Percentiles rank a stretch among this genome's conserved stretches.
These are phyloP conservation scores for Alcis repandata DNA, from an alignment of 2,888 invertebrate species.

Conservation along the genomic window DNA sequence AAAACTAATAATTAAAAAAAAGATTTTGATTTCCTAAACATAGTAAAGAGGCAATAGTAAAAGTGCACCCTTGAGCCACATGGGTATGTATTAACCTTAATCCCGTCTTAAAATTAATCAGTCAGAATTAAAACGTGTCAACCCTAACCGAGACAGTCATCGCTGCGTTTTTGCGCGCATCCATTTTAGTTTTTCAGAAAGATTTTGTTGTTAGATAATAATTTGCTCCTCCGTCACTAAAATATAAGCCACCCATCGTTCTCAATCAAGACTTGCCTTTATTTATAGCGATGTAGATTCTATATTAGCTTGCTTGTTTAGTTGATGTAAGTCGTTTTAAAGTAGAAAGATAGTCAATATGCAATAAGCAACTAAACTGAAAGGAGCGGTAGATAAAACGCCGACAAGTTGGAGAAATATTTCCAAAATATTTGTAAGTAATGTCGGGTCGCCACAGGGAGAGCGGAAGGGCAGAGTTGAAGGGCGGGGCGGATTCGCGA, in stretches of 20 bases:
- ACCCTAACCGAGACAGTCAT: conserved; percentile 68
- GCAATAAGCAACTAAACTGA: conserved; percentile 81
- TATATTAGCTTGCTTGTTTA: conserved; percentile 19
- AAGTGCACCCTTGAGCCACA: no score
- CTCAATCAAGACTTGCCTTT: conserved; percentile 39
- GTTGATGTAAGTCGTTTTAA: conserved; percentile 22
- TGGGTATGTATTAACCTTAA: no score
- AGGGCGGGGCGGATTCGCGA: conserved; percentile 42
- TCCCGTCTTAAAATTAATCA: no score
- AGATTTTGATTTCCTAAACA: no score
- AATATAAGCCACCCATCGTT: conserved; percentile 29
- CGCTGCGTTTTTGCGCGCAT: conserved; percentile 77
- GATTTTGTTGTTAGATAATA: conserved; percentile 83
- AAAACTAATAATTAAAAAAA: no score
- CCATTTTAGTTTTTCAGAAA: conserved; percentile 82
- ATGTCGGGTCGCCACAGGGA: conserved; percentile 71
- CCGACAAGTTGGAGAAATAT: conserved; percentile 86
- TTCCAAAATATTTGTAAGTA: conserved; percentile 86
- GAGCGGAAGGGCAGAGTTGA: conserved; percentile 44
- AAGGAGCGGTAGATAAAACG: conserved; percentile 85
- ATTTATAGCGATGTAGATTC: fast-evolving
- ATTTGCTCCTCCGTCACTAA: conserved; percentile 48
- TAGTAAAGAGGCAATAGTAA: no score
- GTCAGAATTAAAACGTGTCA: conserved; percentile 56
- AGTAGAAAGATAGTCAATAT: conserved; percentile 50